Evolutionary conservation across 37 sponge, comb jelly and placozoan species (phyloP), one percentile per base, ranked within the genome.

Genomic region (Amphimedon queenslandica): DNA sequence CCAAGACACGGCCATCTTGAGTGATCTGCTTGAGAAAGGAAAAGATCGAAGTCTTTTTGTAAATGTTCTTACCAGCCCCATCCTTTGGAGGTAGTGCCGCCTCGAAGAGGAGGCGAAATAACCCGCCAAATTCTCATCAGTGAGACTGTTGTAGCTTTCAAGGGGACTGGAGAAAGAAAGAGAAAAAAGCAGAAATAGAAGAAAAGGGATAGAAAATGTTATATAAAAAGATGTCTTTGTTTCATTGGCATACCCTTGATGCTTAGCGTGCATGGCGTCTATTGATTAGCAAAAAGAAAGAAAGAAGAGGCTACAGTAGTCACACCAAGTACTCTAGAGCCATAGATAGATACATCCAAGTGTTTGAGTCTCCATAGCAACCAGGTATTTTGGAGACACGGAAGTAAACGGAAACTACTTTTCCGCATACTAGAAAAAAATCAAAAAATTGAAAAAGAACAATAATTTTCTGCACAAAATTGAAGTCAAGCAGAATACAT

Each of bases 91-190:
- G 57, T 97, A 94, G 20, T 68, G 38, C 20, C 80, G 18, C 4
- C 69, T 85, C 33, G 72, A 36, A 4, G 87, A 91, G 55, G 76
- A 82, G 64, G 96, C 75, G 77, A 77, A 91, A 63, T 83, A 97
- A 31, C 71, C 81, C 2, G 78, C 72, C 28, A 97, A 78, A 57
- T 97, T 81, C 30, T 83, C 81, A 75, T 97, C 99, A 20, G 40
- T 64, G 34, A 97, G 85, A 63, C 99, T 97, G 74, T 91, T 97
- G 88, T 97, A 97, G 2, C 56, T 75, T 33, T 78, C 90, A 36
- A 91, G 73, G 24, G 89, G 90, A 23, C 94, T 97, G 64, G 1
- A 71, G 55, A 34, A 2, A 30, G 2, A 35, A 18, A 18, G 21
- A 28, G 64, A 63, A 29, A 71, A n/a, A 60, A 6, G 61, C 20